phyloP scores from a whole-genome alignment of 1,140 invertebrate species.

The Lithobius niger region DNA sequence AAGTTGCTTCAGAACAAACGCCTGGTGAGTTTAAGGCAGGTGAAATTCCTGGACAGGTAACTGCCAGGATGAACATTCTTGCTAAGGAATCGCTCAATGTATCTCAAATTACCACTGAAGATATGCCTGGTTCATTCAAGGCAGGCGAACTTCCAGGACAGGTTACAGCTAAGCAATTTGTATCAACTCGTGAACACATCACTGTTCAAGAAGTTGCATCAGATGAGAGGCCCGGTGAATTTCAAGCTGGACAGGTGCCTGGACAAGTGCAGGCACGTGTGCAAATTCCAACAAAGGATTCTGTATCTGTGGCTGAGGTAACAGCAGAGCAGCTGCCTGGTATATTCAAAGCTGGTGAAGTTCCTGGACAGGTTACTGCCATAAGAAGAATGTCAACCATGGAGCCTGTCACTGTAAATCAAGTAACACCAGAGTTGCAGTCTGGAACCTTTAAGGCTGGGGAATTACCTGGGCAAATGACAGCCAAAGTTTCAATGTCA shows the following conservation, averaged over 20 bases:
- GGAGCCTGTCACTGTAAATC: conserved; percentile 17
- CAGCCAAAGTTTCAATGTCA: conserved; percentile 69
- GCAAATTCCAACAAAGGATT: conserved; percentile 13
- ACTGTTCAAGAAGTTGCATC: conserved; percentile 11
- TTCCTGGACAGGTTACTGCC: conserved; percentile 17
- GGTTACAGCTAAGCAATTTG: conserved; percentile 8
- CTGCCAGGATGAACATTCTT: conserved; percentile 10
- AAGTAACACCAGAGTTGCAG: conserved; percentile 27
- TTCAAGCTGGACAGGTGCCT: conserved; percentile 15
- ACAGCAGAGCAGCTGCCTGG: conserved; percentile 19
- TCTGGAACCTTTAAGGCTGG: conserved; percentile 60
- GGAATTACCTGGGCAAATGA: conserved; percentile 57
- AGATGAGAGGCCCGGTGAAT: conserved; percentile 14
- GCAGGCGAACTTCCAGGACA: conserved; percentile 18
- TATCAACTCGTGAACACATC: conserved; percentile 14
- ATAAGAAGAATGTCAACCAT: conserved; percentile 20
- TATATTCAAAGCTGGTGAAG: conserved; percentile 18
- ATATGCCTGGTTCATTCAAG: conserved; percentile 21
- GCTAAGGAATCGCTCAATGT: conserved; percentile 12
- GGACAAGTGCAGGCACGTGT: conserved; percentile 14
- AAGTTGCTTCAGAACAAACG: background rate
- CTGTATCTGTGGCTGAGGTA: conserved; percentile 13
- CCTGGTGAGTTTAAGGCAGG: conserved; percentile 13
- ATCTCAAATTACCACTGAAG: conserved; percentile 13
- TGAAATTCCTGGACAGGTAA: conserved; percentile 10